Evolutionary conservation across 2,888 invertebrate genomes (phyloP).

Genomic region (Colostygia pectinataria): DNA sequence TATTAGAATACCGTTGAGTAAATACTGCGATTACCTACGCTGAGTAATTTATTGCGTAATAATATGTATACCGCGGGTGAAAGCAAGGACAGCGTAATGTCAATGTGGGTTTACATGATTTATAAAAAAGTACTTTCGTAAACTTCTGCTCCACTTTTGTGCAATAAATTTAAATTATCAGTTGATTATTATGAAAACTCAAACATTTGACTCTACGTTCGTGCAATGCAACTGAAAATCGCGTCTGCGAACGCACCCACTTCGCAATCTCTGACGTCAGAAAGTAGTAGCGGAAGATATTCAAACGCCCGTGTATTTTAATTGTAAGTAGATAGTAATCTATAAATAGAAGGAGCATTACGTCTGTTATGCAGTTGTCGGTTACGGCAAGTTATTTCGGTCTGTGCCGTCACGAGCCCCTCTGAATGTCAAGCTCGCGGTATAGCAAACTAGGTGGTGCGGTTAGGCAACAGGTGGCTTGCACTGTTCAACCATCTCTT

Average conservation of each 20-base stretch:
- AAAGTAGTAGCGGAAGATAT: slow-evolving; percentile 55
- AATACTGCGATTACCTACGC: slow-evolving; percentile 15
- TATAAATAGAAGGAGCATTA: slow-evolving; percentile 78
- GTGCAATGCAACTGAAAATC: neutral
- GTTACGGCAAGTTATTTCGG: slow-evolving; percentile 78
- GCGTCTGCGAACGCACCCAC: slow-evolving; percentile 6
- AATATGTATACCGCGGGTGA: slow-evolving; percentile 2
- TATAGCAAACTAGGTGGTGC: slow-evolving; percentile 63
- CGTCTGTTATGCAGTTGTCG: slow-evolving; percentile 76
- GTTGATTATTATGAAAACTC: neutral
- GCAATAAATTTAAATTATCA: neutral
- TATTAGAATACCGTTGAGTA: slow-evolving; percentile 23
- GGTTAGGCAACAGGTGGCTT: slow-evolving; percentile 74
- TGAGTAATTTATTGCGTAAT: slow-evolving; percentile 20
- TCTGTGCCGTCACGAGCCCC: slow-evolving; percentile 70
- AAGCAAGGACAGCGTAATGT: slow-evolving; percentile 12
- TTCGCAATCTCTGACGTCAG: slow-evolving; percentile 44
- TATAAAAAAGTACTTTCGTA: too few species aligned
- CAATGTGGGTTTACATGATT: slow-evolving; percentile 1
- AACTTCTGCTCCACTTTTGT: neutral
- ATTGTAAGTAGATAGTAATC: slow-evolving; percentile 72
- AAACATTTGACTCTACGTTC: neutral
- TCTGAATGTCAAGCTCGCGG: slow-evolving; percentile 80
- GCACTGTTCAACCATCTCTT: slow-evolving; percentile 64
- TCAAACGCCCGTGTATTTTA: slow-evolving; percentile 70